Evolutionary conservation across 2,113 vertebrate species (phyloP), one percentile per base, ranked within the genome.

Genomic region (Peromyscus polionotus): DNA sequence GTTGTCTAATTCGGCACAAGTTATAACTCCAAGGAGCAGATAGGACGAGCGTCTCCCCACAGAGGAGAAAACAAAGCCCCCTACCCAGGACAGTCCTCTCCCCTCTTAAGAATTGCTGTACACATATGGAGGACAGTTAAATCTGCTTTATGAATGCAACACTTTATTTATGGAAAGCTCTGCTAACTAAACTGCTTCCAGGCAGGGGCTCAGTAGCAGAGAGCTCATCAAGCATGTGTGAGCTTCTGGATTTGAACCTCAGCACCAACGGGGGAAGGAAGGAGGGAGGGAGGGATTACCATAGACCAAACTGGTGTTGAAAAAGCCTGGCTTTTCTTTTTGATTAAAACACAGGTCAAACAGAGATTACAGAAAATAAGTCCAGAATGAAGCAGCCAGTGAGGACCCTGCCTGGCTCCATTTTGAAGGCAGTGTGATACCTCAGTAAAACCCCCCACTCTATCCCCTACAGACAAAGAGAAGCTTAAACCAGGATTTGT

Each of bases 291-390:
- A 57, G 36, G 11, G 16, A 39, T n/a, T 39, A 39, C 33, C 68
- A 42, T 63, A 59, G 13, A 45, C 54, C 17, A 65, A n/a, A 16
- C 59, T 85, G 26, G 24, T 67, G 16, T 17, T 39, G 16, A 33
- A 57, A 89, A 73, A 76, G 13, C 13, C 42, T 88, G 65, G 75
- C n/a, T 91, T 92, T 94, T 36, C 39, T 93, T 95, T 90, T 83
- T 73, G 70, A 22, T 68, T 79, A 51, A 95, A 97, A 91, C 73
- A 93, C 77, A 20, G 36, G 17, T 84, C 75, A 92, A 36, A 70
- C 4, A 89, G 33, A 94, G 36, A 68, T 97, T 90, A 39, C 9
- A 75, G 61, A 86, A 85, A 90, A 80, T 16, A 88, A 57, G 59
- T 59, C 75, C 88, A 95, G 86, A 96, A 77, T 26, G 10, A 70